These are phyloP conservation scores for Toxotes chatareus DNA, from an alignment of 2,113 vertebrate genomes.

Conservation along the genomic window DNA sequence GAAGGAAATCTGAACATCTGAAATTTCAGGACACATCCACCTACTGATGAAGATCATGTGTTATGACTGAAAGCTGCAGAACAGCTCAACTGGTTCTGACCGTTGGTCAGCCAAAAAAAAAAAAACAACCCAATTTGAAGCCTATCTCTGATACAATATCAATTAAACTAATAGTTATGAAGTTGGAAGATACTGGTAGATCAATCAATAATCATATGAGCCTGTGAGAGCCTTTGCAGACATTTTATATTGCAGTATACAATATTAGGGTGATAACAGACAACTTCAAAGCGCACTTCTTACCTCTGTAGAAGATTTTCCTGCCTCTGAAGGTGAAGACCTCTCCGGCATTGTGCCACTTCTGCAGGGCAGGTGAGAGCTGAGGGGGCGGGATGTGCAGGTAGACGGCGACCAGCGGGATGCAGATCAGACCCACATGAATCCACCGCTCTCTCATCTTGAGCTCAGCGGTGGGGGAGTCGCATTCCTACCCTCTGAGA, in stretches of 20 bases:
- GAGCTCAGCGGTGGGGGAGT: constrained; percentile 45
- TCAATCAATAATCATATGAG: not conserved
- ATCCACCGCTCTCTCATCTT: constrained; percentile 97
- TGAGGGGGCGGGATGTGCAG: constrained; percentile 92
- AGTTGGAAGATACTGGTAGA: too few species aligned
- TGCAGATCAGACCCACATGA: constrained; percentile 87
- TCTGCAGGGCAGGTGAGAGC: constrained; percentile 88
- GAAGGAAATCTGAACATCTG: too few species aligned
- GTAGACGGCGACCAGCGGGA: constrained; percentile 93
- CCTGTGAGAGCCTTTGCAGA: not conserved
- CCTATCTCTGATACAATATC: too few species aligned
- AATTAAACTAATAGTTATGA: too few species aligned
- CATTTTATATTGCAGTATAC: not conserved
- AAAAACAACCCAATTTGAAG: too few species aligned
- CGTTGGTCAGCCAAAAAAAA: too few species aligned
- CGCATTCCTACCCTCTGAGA: constrained; percentile 59
- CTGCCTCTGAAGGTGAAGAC: constrained; percentile 89
- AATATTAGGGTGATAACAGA: too few species aligned
- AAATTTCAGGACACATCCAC: too few species aligned
- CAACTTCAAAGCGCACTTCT: not conserved
- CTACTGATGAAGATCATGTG: too few species aligned
- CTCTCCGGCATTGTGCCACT: constrained; percentile 87
- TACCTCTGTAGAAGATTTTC: constrained; percentile 94
- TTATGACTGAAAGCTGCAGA: too few species aligned
- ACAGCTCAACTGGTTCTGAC: too few species aligned